Base-by-base conservation (phyloP, 2,113 vertebrate species). In the Festucalex cinctus region DNA sequence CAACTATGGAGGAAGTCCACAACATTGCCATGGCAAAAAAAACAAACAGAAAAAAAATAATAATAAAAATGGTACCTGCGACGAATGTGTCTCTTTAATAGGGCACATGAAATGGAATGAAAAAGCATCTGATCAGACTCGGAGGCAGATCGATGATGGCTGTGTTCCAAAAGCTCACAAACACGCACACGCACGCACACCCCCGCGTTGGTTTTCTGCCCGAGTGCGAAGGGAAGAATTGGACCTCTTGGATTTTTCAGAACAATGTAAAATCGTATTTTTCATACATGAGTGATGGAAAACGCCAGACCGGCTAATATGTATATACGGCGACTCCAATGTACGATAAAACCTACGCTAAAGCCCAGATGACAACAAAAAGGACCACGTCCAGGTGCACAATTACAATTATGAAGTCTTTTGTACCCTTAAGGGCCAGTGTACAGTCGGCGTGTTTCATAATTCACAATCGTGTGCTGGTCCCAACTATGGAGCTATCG, bases 231-330 rank as follows among this genome's bases (percentile, higher is more conserved):
- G 32, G 10, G 57, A 26, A 74, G 76, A 83, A 82, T 75, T 74
- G 71, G 63, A 70, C 70, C 70, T 78, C 69, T 79, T 78, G 74
- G 26, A 83, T 61, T 80, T 61, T 80, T 66, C 58, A 79, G 77
- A 77, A 75, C 73, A 80, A 71, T 36, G 68, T 69, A 71, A 76
- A 85, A 83, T 76, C 77, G 62, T 67, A 78, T 81, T 86, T 80
- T 79, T 82, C 75, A 73, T 76, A 76, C 62, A 71, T 74, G 63
- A 53, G 70, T 82, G 70, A 84, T 22, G 77, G 74, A 86, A 78
- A 82, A 86, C 68, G 53, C 68, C 70, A 62, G 62, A 48, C 62
- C 22, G 43, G 71, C 68, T 61, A 28, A 32, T 54, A 54, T 8
- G 26, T 57, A 28, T 57, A 57, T 8, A 16, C 12, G 13, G 53